Evolutionary conservation across 2,113 vertebrate genomes (phyloP), one percentile per base, ranked within the genome.

Genomic region (Brienomyrus longianalis): DNA sequence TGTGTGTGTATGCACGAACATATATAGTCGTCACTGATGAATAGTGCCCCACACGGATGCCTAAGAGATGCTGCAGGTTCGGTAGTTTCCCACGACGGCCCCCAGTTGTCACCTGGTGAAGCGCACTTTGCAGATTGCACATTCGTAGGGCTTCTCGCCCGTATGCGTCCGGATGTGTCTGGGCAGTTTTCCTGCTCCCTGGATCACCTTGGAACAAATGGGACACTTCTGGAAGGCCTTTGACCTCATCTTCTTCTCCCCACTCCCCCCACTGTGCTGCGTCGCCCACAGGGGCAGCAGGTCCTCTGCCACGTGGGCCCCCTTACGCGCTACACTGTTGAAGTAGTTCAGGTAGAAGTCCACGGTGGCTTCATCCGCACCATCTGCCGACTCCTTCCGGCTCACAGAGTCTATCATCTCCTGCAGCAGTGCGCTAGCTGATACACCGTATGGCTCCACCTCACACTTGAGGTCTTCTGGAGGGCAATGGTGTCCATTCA

Each of bases 311-410:
- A 56, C 47, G 7, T 3, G 48, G 1, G 91, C 92, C 90, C 97
- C 98, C 52, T 96, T 97, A 0, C 93, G 94, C 89, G 95, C 95
- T 43, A 96, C 94, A 93, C 97, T 94, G 94, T 97, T 97, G 94
- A 99, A 99, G 94, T 98, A 99, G 95, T 99, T 99, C 97, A 99
- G 98, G 96, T 98, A 99, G 97, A 98, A 98, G 96, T 99, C 98
- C 97, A 99, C 96, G 21, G 98, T 97, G 0, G 96, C 97, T 89
- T 99, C 97, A 35, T 99, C 97, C 87, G 96, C 96, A 5, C 93
- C 95, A 0, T 94, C 91, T 2, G 92, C 93, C 52, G 91, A 95
- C 89, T 92, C 95, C 88, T 96, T 96, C 93, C 96, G 95, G 94
- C 97, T 96, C 93, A 98, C 97, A 0, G 97, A 97, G 89, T 96